phyloP scores from a whole-genome alignment of 2,888 invertebrate genomes.

The Tachystola acroxantha region DNA sequence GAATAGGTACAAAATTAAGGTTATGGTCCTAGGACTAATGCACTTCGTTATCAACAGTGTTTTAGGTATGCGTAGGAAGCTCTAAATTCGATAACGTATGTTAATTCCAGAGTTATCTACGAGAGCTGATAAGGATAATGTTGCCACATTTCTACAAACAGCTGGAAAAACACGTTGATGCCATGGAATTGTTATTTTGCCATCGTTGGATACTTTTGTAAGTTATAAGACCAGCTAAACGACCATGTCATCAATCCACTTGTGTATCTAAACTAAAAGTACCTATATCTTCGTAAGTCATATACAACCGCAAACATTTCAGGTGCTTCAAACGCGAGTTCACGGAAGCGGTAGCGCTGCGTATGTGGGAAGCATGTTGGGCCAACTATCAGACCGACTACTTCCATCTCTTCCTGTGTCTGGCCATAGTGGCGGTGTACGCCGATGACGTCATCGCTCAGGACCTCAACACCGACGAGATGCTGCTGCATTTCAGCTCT shows the following conservation, averaged over 20 bases:
- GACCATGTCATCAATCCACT: no score
- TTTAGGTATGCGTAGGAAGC: no score
- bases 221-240: no score
- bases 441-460: slow-evolving; percentile 96
- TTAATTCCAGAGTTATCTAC: slow-evolving; percentile 82
- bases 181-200: slow-evolving; percentile 93
- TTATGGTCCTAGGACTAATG: not conserved
- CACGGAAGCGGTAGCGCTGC: slow-evolving; percentile 90
- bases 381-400: slow-evolving; percentile 97
- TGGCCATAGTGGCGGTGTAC: slow-evolving; percentile 95
- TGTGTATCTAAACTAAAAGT: no score
- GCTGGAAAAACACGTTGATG: slow-evolving; percentile 89
- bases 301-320: no score
- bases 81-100: not conserved
- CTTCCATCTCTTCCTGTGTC: slow-evolving; percentile 95
- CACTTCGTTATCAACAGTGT: no score
- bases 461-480: slow-evolving; percentile 94
- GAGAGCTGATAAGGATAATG: slow-evolving; percentile 93
- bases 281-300: no score
- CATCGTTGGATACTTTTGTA: slow-evolving; percentile 96
- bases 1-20: not conserved
- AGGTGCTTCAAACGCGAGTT: slow-evolving; percentile 96
- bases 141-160: slow-evolving; percentile 94
- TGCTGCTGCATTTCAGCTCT: slow-evolving; percentile 96
- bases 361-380: slow-evolving; percentile 99